Conservation (phyloP, 2,113 vertebrate species). For the Eurypyga helias region DNA sequence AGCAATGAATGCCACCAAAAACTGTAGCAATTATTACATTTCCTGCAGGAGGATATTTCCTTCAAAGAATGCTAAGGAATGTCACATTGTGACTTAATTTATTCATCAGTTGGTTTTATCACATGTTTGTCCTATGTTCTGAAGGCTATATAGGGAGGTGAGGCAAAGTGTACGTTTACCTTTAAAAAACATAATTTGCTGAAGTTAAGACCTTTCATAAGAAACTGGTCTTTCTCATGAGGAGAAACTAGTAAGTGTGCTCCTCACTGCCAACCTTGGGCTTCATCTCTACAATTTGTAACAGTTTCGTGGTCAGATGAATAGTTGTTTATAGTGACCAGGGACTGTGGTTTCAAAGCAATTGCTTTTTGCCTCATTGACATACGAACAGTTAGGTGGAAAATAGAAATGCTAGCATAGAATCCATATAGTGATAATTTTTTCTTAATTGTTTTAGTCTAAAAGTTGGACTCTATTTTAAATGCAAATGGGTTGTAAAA, state of each 20-base stretch:
- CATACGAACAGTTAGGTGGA: not conserved
- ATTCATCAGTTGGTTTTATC: not conserved
- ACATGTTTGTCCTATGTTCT: not conserved
- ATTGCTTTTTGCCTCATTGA: not conserved
- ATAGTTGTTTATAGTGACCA: not conserved
- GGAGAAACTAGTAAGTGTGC: not conserved
- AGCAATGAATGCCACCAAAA: not conserved
- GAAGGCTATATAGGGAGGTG: not conserved
- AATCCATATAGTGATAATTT: not conserved
- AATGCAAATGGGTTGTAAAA: not conserved
- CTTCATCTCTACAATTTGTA: not conserved
- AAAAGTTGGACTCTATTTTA: not conserved
- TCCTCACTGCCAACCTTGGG: not conserved
- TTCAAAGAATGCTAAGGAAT: not conserved
- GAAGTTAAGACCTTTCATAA: not conserved
- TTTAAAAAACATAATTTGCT: not conserved
- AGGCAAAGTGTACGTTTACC: not conserved
- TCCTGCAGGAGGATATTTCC: not conserved
- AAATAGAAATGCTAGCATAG: not conserved
- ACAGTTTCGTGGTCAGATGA: not conserved
- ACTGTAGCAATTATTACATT: not conserved
- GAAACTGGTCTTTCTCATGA: not conserved
- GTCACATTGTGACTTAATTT: not conserved
- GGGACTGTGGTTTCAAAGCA: not conserved
- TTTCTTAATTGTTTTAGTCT: not conserved